These are phyloP conservation scores for Rutilus rutilus DNA, from an alignment of 2,113 vertebrate species.

Conservation along the genomic window DNA sequence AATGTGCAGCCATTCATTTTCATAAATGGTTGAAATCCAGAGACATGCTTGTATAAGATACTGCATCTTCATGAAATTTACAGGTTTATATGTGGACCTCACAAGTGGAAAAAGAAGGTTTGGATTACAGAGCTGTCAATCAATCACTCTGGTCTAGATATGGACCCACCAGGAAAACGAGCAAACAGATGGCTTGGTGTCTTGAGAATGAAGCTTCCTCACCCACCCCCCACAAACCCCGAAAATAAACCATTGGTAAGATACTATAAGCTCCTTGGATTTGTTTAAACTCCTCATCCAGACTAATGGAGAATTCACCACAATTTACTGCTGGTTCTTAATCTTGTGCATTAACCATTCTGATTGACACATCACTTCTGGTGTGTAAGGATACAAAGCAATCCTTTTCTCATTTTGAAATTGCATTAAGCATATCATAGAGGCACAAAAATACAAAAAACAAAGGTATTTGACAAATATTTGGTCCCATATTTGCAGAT, in stretches of 20 bases:
- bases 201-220: constrained; percentile 52
- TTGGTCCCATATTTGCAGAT: constrained; percentile 3
- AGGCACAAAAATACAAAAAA: background rate
- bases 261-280: constrained; percentile 77
- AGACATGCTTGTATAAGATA: background rate
- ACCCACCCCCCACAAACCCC: constrained; percentile 57
- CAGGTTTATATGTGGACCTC: constrained; percentile 26
- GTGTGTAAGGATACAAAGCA: background rate
- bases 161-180: constrained; percentile 66
- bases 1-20: background rate
- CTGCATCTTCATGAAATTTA: constrained; percentile 46
- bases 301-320: constrained; percentile 44
- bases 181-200: constrained; percentile 75
- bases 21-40: constrained; percentile 1
- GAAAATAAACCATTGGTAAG: constrained; percentile 63
- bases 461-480: constrained; percentile 14
- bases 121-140: constrained; percentile 72
- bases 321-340: constrained; percentile 40
- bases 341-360: constrained; percentile 40
- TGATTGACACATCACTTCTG: constrained; percentile 25
- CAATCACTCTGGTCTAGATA: constrained; percentile 68
- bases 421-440: constrained; percentile 10
- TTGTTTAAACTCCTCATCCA: constrained; percentile 67
- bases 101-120: constrained; percentile 55
- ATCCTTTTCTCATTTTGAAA: constrained; percentile 30